Percentiles rank a stretch among this genome's conserved stretches.
Evolutionary conservation across 2,888 invertebrate genomes (phyloP).

Genomic region (Tinea semifulvella): DNA sequence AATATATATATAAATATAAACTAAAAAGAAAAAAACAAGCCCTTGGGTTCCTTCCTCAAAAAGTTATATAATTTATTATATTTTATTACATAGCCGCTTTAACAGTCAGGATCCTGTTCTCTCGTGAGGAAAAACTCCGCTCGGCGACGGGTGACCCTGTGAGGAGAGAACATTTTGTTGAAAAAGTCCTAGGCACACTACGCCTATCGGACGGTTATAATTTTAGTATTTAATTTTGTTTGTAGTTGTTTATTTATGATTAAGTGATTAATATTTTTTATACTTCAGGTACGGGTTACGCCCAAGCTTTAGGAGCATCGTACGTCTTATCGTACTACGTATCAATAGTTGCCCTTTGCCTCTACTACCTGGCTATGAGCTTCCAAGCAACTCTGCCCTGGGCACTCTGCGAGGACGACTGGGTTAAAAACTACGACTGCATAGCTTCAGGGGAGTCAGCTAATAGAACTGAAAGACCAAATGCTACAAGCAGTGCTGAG

Average conservation of each 20-base stretch:
- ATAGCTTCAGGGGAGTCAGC: slow-evolving; percentile 42
- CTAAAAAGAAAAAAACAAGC: too few species aligned
- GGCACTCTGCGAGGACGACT: slow-evolving; percentile 70
- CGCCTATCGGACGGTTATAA: too few species aligned
- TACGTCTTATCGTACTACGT: slow-evolving; percentile 82
- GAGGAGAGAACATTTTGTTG: too few species aligned
- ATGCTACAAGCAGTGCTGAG: slow-evolving; percentile 62
- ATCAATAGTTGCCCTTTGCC: slow-evolving; percentile 75
- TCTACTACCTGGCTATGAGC: slow-evolving; percentile 78
- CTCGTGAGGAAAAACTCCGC: too few species aligned
- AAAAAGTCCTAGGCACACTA: too few species aligned
- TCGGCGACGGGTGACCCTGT: too few species aligned
- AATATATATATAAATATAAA: too few species aligned
- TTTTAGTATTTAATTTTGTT: too few species aligned
- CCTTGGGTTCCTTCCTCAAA: too few species aligned
- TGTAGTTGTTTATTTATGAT: neutral
- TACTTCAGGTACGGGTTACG: slow-evolving; percentile 73
- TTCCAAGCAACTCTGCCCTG: slow-evolving; percentile 77
- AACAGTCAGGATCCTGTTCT: too few species aligned
- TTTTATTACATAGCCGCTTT: too few species aligned
- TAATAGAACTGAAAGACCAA: slow-evolving; percentile 23
- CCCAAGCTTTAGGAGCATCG: slow-evolving; percentile 69
- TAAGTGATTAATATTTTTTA: neutral
- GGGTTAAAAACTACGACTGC: slow-evolving; percentile 44
- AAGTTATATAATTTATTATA: too few species aligned